Evolutionary conservation across 1,140 invertebrate genomes (phyloP).

Genomic region (Bombus sibiricus): DNA sequence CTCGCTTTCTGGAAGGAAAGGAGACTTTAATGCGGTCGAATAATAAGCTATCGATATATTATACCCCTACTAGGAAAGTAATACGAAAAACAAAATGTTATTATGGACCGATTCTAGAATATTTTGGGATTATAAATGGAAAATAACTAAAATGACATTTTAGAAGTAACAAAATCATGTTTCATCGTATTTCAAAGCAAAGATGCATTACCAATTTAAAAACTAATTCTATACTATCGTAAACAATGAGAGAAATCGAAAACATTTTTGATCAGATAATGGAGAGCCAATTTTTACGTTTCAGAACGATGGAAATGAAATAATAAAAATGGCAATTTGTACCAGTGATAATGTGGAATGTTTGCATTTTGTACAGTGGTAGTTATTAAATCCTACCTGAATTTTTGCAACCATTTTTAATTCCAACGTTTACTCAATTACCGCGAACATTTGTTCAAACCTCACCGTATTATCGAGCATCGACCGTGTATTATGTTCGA

Average conservation of each 20-base stretch:
- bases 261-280: background rate
- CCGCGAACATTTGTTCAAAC: background rate
- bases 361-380: background rate
- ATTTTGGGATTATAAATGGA: background rate
- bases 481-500: background rate
- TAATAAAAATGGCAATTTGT: background rate
- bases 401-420: background rate
- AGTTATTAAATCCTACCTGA: background rate
- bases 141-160: background rate
- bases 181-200: background rate
- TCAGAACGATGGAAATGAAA: background rate
- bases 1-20: background rate
- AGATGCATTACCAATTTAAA: background rate
- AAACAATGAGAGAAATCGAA: background rate
- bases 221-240: background rate
- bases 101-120: background rate
- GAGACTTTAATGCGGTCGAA: background rate
- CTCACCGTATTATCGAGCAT: background rate
- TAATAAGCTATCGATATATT: background rate
- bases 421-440: slow-evolving; percentile 12
- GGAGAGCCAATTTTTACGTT: background rate
- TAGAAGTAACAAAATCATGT: background rate
- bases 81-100: background rate
- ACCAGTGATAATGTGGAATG: background rate
- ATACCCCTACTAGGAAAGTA: background rate